phyloP scores from a whole-genome alignment of 2,113 vertebrate species.

The Genyomyrus donnyi region DNA sequence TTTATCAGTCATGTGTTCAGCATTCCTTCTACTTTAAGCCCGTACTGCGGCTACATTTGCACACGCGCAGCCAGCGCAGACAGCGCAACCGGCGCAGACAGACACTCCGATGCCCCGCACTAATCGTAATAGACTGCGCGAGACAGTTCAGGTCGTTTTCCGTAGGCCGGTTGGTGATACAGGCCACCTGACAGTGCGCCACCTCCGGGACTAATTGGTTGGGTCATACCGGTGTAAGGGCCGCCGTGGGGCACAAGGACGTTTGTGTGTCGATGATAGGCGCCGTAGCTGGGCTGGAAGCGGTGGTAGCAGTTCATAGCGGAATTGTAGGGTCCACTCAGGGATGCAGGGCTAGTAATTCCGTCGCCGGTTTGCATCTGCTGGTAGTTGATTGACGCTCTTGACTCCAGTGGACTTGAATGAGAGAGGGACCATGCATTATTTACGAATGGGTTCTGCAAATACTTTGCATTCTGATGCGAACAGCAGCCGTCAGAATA shows the following conservation, averaged over 20 bases:
- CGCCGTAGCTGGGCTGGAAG: conserved; percentile 13
- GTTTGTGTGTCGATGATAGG: not conserved
- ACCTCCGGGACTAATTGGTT: not conserved
- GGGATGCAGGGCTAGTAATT: not conserved
- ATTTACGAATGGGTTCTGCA: conserved; percentile 16
- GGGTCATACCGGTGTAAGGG: not conserved
- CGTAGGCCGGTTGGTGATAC: conserved; percentile 11
- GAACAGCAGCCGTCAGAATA: conserved; percentile 18
- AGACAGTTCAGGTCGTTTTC: conserved; percentile 10
- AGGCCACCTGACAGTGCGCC: not conserved
- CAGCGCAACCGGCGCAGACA: not conserved
- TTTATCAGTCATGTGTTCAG: not conserved
- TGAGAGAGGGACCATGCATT: conserved; percentile 18
- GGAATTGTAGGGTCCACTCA: conserved; percentile 14
- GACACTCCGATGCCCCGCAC: not conserved
- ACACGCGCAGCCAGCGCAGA: not conserved
- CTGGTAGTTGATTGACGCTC: conserved; percentile 2
- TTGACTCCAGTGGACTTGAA: not conserved
- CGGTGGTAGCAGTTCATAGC: not conserved
- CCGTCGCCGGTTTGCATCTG: conserved; percentile 10
- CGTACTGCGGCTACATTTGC: not conserved
- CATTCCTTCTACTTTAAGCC: not conserved
- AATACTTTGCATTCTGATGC: conserved; percentile 17
- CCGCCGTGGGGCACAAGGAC: conserved; percentile 9
- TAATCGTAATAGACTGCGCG: conserved; percentile 21